Base-by-base conservation (phyloP, 2,113 vertebrate genomes). In the Pollachius pollachius region DNA sequence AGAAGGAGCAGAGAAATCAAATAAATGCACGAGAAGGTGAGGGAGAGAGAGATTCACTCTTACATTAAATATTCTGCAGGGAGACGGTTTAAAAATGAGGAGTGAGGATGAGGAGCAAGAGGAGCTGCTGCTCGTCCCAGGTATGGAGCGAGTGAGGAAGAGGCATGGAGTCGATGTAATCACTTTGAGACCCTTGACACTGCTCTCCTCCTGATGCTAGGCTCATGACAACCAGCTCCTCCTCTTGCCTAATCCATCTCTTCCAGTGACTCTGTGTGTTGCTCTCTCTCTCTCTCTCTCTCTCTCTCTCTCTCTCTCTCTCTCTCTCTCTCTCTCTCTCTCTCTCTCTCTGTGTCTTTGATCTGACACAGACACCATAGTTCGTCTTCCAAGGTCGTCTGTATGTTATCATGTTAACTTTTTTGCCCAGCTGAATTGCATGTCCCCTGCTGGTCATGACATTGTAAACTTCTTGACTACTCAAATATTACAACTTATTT, bases 171-270 rank as follows among this genome's bases (percentile, higher is more conserved):
- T 58, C 19, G 74, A 75, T 21, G 58, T 79, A 57, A 57, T 57
- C 87, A 86, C 76, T 76, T 82, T 66, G 76, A 72, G 78, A 69
- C 78, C 84, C 78, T 63, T 58, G 30, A 77, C 78, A 63, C 78
- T 64, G 78, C 71, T 57, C 78, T 69, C 64, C 61, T 52, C 68
- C 69, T 64, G 77, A 78, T 61, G 74, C 82, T 72, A 65, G 57
- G 81, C 86, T 83, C 80, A 74, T 68, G 79, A 68, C 76, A 79
- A 64, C 63, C 66, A 61, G 73, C 41, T 73, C 79, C 62, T 68
- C 64, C 17, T 52, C 75, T 30, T 56, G 74, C 37, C 34, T n/a
- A 71, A 56, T 72, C 37, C 60, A 59, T 52, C 78, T 15, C 48
- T 16, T 8, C 67, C 1, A 23, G 17, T 25, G 6, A 67, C 17